Evolutionary conservation across 2,797 vertebrate genomes (phyloP), one percentile per base, ranked within the genome.

Genomic region (Rallus crepitans): DNA sequence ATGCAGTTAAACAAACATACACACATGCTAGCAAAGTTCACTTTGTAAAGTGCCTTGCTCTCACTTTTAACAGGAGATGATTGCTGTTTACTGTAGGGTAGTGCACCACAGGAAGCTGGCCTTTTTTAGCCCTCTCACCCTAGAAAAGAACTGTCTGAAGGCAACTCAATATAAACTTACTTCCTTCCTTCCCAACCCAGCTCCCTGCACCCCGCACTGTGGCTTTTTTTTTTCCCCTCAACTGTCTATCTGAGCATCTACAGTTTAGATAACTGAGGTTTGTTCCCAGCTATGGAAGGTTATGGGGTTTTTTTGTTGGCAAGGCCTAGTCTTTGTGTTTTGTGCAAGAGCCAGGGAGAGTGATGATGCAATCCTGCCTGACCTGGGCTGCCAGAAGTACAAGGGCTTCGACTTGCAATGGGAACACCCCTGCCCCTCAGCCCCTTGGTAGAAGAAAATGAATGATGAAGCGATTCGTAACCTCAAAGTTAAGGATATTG

Each of bases 1-100:
- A 66, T n/a, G 37, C 71, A 92, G 28, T 73, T 90, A 71, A 96
- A 96, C 37, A 79, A 64, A 96, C 77, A 95, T 61, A 56, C 14
- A 83, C 15, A 45, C 56, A 47, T 40, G 39, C 9, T 7, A 56
- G 78, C 82, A 86, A 40, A 73, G 55, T 69, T 92, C 50, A 63
- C 55, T 90, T 96, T 89, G 80, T 66, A 40, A 92, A 93, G 95
- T 82, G 88, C 76, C 56, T 93, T 75, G 59, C 93, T 92, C 83
- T 95, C 84, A 66, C 94, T 94, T 94, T 79, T 81, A 84, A 90
- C 78, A 90, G 73, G 87, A 82, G 89, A 95, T 93, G 81, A 92
- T 96, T 97, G 76, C 61, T 97, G 33, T 96, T 98, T 92, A 94
- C 96, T 88, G 12, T 9, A 63, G 92, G 71, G 63, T 87, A 68